phyloP scores from a whole-genome alignment of 2,888 invertebrate species.

The Monochamus alternatus region DNA sequence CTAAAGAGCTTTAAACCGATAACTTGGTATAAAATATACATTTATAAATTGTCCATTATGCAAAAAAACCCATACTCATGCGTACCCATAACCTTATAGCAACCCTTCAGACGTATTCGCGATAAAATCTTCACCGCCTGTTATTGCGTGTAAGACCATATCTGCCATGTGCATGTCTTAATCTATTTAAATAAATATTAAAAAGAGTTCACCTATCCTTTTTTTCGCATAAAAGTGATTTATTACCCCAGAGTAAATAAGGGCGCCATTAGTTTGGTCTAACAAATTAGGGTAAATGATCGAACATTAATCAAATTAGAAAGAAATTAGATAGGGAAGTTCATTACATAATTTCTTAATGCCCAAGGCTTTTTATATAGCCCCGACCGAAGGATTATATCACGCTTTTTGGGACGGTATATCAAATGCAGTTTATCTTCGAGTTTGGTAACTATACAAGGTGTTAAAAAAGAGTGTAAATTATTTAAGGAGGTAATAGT shows the following conservation, averaged over 20 bases:
- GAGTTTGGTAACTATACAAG: too few species aligned
- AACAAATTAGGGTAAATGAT: slow-evolving; percentile 52
- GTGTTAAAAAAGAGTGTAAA: too few species aligned
- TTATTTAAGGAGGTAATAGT: too few species aligned
- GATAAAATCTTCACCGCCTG: slow-evolving; percentile 54
- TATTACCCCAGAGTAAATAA: slow-evolving; percentile 50
- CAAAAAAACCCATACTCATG: too few species aligned
- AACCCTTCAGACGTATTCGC: slow-evolving; percentile 40
- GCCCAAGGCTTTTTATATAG: slow-evolving; percentile 47
- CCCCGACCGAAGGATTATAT: slow-evolving; percentile 16
- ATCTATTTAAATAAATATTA: slow-evolving; percentile 61
- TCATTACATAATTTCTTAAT: slow-evolving; percentile 55
- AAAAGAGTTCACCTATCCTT: slow-evolving; percentile 48
- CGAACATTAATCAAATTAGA: slow-evolving; percentile 55
- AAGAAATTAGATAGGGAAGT: slow-evolving; percentile 51
- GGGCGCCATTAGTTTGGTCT: slow-evolving; percentile 48
- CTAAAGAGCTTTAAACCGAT: too few species aligned
- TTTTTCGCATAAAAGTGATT: slow-evolving; percentile 49
- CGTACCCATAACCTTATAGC: slow-evolving; percentile 40
- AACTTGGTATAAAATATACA: too few species aligned
- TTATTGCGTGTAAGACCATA: slow-evolving; percentile 57
- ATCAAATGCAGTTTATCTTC: too few species aligned
- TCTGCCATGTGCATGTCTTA: slow-evolving; percentile 60
- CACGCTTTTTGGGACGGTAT: background rate
- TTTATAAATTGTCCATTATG: too few species aligned